Evolutionary conservation across 2,113 vertebrate species (phyloP).

Genomic region (Deroptyus accipitrinus): DNA sequence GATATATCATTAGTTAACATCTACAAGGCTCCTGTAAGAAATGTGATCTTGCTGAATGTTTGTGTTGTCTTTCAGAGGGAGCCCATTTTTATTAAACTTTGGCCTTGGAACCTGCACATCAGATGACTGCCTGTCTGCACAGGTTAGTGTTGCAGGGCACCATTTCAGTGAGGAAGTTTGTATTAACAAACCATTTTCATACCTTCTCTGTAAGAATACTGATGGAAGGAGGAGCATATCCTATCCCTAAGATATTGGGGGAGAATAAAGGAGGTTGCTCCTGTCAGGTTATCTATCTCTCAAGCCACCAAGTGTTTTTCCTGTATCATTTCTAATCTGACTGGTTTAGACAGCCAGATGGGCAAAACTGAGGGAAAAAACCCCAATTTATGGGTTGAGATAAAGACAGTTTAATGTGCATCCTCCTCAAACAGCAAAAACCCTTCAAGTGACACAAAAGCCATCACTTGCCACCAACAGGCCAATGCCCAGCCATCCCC

Average conservation of each 20-base stretch:
- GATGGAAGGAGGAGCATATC: neutral
- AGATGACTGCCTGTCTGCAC: neutral
- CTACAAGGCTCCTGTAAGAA: neutral
- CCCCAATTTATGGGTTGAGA: rapidly evolving
- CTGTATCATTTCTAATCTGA: neutral
- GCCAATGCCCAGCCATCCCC: neutral
- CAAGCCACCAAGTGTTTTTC: neutral
- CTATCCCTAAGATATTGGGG: neutral
- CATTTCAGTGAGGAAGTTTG: neutral
- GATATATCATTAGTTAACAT: neutral
- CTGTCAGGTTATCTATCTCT: neutral
- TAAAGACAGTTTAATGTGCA: neutral
- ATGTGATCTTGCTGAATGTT: neutral
- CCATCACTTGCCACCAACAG: neutral
- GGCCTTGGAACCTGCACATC: neutral
- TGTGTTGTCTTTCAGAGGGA: neutral
- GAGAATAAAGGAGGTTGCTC: neutral
- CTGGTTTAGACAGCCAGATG: neutral
- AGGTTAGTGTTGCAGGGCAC: neutral
- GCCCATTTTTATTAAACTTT: neutral
- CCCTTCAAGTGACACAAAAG: neutral
- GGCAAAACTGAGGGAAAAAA: neutral
- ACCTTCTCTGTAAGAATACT: neutral
- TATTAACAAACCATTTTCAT: neutral
- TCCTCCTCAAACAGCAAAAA: neutral